Percentiles rank a stretch among this genome's conserved stretches.
Evolutionary conservation across 2,797 vertebrate genomes (phyloP).

Genomic region (Cirrhinus molitorella): DNA sequence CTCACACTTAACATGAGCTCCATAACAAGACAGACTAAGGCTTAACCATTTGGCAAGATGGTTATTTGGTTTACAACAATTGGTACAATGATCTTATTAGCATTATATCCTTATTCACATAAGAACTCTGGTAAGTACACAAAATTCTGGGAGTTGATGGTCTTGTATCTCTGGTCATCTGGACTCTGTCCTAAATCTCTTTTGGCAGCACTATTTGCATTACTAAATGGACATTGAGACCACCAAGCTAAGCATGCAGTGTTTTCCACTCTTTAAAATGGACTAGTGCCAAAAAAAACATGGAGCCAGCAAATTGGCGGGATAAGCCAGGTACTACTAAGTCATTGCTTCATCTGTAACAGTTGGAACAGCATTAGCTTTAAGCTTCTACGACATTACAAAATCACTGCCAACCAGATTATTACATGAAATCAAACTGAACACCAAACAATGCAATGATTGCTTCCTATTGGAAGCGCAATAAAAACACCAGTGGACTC

Average conservation of each 20-base stretch:
- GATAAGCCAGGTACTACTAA: neutral
- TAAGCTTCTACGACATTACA: neutral
- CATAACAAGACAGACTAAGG: neutral
- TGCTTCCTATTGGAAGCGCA: neutral
- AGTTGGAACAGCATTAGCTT: neutral
- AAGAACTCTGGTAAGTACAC: neutral
- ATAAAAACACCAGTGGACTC: constrained; percentile 66
- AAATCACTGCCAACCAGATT: neutral
- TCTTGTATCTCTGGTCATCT: constrained; percentile 9
- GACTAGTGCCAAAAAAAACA: constrained; percentile 25
- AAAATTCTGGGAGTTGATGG: neutral
- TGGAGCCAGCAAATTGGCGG: constrained; percentile 3
- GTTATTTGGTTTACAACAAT: neutral
- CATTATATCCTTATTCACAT: neutral
- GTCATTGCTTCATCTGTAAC: neutral
- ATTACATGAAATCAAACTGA: neutral
- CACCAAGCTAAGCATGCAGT: constrained; percentile 6
- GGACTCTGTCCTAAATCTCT: constrained; percentile 33
- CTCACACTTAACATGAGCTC: neutral
- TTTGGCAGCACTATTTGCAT: constrained; percentile 6
- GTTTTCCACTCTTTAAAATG: constrained; percentile 32
- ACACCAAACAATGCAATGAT: neutral
- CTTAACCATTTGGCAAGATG: neutral
- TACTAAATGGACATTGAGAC: constrained; percentile 18
- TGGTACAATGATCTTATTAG: neutral